Base-by-base conservation (phyloP, 2,888 invertebrate species). In the Athetis lepigone region DNA sequence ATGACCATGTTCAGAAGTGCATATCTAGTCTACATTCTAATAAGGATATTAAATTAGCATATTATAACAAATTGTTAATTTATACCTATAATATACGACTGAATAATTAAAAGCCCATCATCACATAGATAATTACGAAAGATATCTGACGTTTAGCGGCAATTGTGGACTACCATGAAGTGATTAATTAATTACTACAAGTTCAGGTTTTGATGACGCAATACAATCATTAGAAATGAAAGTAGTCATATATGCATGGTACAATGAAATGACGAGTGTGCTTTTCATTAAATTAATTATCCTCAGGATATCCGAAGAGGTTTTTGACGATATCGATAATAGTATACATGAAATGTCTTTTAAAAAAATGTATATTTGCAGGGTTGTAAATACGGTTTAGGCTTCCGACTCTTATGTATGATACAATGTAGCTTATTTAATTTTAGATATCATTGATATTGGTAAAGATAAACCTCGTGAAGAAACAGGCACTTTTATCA, bases 1-100 rank as follows among this genome's bases (percentile, higher is more conserved):
- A 69, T 69, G 63, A 19, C 70, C 23, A 70, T 65, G 36, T 61
- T 70, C 27, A 70, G 23, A 18, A 29, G 18, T 23, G 18, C 3
- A 23, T 27, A 29, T 69, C 23, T 45, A 63, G 43, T 11, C 8
- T 16, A 19, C 18, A 59, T 11, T n/a, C 45, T 59, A 59, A 63
- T 59, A 69, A 45, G 60, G 60, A 58, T 25, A 23, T 3, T 23
- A 29, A 58, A 43, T 63, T 69, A 19, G 21, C 59, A 69, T 59
- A 7, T 8, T 23, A 56, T 6, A 9, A n/a, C 8, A 23, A 43
- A 29, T 37, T 19, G 18, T 29, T 9, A 5, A 37, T 8, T 13
- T 13, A n/a, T 63, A 21, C 13, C 5, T 18, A 18, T 23, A 9
- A 36, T 25, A 25, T 13, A 39, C 39, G 25, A 25, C 27, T 13